These are phyloP conservation scores for Achlya flavicornis DNA, from an alignment of 2,888 invertebrate species.

Conservation along the genomic window DNA sequence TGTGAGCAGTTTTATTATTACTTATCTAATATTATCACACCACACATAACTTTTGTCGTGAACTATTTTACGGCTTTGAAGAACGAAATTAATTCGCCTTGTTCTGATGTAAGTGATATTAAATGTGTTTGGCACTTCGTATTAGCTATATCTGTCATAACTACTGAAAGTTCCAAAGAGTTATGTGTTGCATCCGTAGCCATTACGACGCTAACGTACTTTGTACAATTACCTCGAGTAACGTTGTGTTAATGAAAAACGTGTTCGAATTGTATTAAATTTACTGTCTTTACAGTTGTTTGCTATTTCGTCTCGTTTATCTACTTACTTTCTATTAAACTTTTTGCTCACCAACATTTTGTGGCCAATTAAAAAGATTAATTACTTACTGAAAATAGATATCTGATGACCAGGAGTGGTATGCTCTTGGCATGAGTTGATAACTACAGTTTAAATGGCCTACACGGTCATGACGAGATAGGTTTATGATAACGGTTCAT, in stretches of 20 bases:
- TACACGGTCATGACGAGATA: background rate
- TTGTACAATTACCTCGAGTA: slow-evolving; percentile 19
- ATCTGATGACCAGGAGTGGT: too few species aligned
- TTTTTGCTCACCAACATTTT: background rate
- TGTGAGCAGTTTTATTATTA: too few species aligned
- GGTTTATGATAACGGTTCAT: background rate
- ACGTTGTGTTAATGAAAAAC: slow-evolving; percentile 11
- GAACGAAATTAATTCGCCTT: background rate
- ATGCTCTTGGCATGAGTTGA: too few species aligned
- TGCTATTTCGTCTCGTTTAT: background rate
- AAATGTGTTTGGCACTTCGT: background rate
- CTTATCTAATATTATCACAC: too few species aligned
- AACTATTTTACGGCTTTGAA: too few species aligned
- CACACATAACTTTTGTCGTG: too few species aligned
- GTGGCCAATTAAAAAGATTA: too few species aligned
- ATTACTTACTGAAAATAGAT: too few species aligned
- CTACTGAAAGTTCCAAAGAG: slow-evolving; percentile 14
- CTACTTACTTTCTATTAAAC: background rate
- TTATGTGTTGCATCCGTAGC: slow-evolving; percentile 32
- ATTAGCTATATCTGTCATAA: background rate
- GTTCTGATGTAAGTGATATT: background rate
- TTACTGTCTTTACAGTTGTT: background rate
- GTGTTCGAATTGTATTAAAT: background rate
- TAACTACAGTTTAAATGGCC: background rate
- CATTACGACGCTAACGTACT: slow-evolving; percentile 30